Percentiles rank a stretch among this genome's conserved stretches.
Evolutionary conservation across 2,888 invertebrate species (phyloP).

Genomic region (Philereme transversata): DNA sequence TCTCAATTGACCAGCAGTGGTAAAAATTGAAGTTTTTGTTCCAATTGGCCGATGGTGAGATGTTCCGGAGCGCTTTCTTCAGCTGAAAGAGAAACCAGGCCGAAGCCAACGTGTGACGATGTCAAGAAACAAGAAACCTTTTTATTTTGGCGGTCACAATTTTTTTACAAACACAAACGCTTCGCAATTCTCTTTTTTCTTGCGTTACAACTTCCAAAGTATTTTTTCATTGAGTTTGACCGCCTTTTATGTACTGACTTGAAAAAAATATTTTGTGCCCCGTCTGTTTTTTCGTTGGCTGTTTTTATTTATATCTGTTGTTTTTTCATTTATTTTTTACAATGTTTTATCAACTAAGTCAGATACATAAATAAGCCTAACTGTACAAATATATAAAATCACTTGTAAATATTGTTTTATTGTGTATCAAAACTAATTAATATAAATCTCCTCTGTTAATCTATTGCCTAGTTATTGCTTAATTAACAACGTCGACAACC

Average conservation of each 20-base stretch:
- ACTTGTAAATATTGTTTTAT: constrained; percentile 27
- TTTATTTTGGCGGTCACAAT: constrained; percentile 68
- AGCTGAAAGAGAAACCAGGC: constrained; percentile 2
- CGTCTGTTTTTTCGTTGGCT: constrained; percentile 54
- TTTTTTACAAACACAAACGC: constrained; percentile 68
- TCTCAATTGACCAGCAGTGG: too few relatives aligned
- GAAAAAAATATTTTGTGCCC: constrained; percentile 65
- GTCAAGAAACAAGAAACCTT: constrained; percentile 51
- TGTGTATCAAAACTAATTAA: constrained; percentile 20
- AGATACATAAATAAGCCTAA: constrained; percentile 52
- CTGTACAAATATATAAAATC: constrained; percentile 29
- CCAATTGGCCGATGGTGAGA: too few relatives aligned
- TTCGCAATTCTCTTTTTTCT: constrained; percentile 75
- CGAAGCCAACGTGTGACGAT: constrained; percentile 36
- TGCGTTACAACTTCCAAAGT: constrained; percentile 62
- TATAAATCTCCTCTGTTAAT: neutral
- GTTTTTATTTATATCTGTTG: constrained; percentile 43
- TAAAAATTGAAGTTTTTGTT: too few relatives aligned
- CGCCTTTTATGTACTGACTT: constrained; percentile 68
- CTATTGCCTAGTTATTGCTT: constrained; percentile 16
- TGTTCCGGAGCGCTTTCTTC: neutral
- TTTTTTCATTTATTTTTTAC: constrained; percentile 46
- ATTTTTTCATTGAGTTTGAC: constrained; percentile 44
- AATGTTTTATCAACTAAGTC: constrained; percentile 54
- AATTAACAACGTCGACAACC: neutral